These are phyloP conservation scores for Cydia amplana DNA, from an alignment of 1,140 invertebrate genomes.

Conservation along the genomic window DNA sequence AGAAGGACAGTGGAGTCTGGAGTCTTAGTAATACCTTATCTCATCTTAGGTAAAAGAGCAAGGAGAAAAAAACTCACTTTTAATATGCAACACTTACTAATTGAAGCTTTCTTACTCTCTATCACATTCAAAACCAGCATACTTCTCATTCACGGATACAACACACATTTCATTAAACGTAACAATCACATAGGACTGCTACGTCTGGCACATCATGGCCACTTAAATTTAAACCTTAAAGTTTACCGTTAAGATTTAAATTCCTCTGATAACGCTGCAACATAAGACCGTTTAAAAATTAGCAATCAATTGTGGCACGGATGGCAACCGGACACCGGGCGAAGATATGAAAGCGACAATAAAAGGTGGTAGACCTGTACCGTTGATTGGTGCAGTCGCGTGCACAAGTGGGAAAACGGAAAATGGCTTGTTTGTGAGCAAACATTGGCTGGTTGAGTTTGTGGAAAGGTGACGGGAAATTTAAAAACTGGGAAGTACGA, in stretches of 20 bases:
- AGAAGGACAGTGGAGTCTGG: too few species aligned
- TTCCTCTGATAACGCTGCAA: constrained; percentile 18
- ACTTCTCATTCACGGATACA: neutral
- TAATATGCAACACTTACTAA: constrained; percentile 6
- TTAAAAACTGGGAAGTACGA: neutral
- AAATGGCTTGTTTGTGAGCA: neutral
- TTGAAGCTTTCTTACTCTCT: neutral
- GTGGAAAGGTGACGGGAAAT: neutral
- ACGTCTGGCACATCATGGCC: neutral
- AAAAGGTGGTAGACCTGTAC: constrained; percentile 74
- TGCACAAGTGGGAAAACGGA: constrained; percentile 15
- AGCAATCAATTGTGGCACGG: constrained; percentile 60
- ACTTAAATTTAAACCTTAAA: neutral
- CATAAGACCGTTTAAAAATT: constrained; percentile 42
- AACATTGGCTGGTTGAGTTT: neutral
- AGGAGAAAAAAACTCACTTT: neutral
- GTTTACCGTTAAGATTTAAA: constrained; percentile 10
- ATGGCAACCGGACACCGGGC: constrained; percentile 73
- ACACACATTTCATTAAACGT: neutral
- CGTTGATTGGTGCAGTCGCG: constrained; percentile 66
- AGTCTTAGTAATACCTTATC: too few species aligned
- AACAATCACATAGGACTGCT: neutral
- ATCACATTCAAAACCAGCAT: neutral
- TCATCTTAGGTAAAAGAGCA: too few species aligned
- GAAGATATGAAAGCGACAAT: constrained; percentile 72